Conservation (phyloP, 2,888 invertebrate species). For the Nephrotoma appendiculata region DNA sequence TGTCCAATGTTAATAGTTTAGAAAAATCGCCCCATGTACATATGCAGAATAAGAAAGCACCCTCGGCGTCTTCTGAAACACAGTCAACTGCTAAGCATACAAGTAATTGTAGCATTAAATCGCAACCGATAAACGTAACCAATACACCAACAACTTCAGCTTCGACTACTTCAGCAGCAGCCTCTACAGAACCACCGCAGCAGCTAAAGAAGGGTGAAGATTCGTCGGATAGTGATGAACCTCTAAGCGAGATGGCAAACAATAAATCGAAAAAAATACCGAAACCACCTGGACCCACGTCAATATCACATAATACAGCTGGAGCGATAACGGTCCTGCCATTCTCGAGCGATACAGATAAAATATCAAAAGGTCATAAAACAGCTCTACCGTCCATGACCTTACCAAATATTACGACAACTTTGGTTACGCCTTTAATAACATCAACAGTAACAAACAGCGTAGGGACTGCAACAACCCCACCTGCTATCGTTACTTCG, state of each 20-base stretch:
- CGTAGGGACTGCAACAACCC: slow-evolving; percentile 4
- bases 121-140: neutral
- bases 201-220: slow-evolving; percentile 37
- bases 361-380: slow-evolving; percentile 1
- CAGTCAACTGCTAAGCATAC: neutral
- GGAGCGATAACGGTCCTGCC: neutral
- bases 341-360: neutral
- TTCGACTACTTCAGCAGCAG: neutral
- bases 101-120: neutral
- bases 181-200: neutral
- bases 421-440: slow-evolving; percentile 12
- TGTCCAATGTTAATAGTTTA: neutral
- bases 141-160: neutral
- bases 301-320: neutral
- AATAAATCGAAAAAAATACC: slow-evolving; percentile 36
- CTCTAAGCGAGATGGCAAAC: slow-evolving; percentile 52
- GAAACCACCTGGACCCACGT: slow-evolving; percentile 15
- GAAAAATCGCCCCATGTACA: neutral
- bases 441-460: slow-evolving; percentile 15
- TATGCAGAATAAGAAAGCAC: neutral
- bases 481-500: neutral
- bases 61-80: neutral
- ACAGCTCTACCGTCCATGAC: neutral
- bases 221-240: slow-evolving; percentile 69
- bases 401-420: slow-evolving; percentile 3